These are phyloP conservation scores for Rhyacichthys aspro DNA, from an alignment of 2,797 vertebrate species.

Conservation along the genomic window DNA sequence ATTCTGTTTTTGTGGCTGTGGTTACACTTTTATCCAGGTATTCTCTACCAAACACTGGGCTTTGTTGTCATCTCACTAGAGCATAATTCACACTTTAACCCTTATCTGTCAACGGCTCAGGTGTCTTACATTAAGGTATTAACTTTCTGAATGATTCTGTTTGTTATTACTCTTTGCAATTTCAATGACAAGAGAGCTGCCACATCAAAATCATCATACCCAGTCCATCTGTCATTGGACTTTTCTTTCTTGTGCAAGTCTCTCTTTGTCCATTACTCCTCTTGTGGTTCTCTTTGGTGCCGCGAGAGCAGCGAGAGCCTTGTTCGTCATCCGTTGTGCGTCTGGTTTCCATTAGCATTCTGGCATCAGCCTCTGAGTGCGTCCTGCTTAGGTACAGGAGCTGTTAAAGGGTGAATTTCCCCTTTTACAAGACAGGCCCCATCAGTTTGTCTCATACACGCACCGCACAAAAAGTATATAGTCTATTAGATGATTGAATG, in stretches of 20 bases:
- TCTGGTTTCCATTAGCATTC: conserved; percentile 79
- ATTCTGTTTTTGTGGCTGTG: conserved; percentile 20
- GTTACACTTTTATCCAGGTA: conserved; percentile 24
- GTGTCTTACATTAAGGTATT: too few species aligned
- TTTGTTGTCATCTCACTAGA: too few species aligned
- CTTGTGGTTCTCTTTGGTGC: conserved; percentile 47
- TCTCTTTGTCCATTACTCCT: conserved; percentile 27
- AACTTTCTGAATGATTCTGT: too few species aligned
- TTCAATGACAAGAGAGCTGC: not conserved
- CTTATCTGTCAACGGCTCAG: too few species aligned
- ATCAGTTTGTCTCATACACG: conserved; percentile 41
- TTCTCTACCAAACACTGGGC: conserved; percentile 7
- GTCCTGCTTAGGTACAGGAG: conserved; percentile 69
- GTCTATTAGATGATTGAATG: conserved; percentile 23
- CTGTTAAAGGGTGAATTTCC: conserved; percentile 66
- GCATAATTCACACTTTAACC: too few species aligned
- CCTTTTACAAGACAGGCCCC: conserved; percentile 52
- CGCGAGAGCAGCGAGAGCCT: conserved; percentile 56
- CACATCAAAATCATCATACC: not conserved
- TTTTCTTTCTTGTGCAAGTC: conserved; percentile 28
- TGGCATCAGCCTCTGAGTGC: conserved; percentile 59
- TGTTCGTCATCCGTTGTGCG: conserved; percentile 41
- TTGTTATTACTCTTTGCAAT: too few species aligned
- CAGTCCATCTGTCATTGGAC: conserved; percentile 15
- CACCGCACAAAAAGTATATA: conserved; percentile 27